A percentile compares a stretch with the other conserved stretches of the same genome.
phyloP scores from a whole-genome alignment of 2,888 invertebrate genomes.

The Hartigia nigra region DNA sequence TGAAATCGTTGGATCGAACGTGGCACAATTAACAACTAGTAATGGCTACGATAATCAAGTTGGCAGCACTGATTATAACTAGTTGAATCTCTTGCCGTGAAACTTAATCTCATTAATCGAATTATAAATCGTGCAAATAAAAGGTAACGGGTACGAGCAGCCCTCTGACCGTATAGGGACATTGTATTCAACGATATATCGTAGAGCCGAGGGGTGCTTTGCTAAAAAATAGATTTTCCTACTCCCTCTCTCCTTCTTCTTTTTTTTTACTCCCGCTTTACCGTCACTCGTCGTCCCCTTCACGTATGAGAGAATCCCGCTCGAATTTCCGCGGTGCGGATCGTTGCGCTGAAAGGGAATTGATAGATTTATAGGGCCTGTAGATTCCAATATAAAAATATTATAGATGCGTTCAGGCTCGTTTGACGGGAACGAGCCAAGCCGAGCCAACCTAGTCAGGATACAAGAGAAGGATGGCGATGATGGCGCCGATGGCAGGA shows the following conservation, averaged over 20 bases:
- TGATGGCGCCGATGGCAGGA: background rate
- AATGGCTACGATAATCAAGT: background rate
- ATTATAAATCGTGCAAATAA: background rate
- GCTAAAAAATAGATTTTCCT: background rate
- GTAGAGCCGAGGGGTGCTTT: background rate
- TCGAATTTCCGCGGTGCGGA: background rate
- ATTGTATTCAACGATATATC: background rate
- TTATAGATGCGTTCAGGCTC: constrained; percentile 34
- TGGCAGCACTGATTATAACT: background rate
- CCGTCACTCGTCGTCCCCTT: constrained; percentile 8
- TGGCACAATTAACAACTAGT: background rate
- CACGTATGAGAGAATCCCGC: constrained; percentile 6
- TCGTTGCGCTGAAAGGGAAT: constrained; percentile 32
- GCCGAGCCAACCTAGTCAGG: background rate
- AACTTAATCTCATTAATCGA: background rate
- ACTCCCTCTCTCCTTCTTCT: constrained; percentile 6
- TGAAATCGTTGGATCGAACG: background rate
- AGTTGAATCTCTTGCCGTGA: background rate
- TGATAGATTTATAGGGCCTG: constrained; percentile 56
- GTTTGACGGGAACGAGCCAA: constrained; percentile 3
- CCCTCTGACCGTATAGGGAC: background rate
- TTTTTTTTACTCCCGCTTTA: background rate
- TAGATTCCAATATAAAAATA: constrained; percentile 55
- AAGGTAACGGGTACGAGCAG: background rate
- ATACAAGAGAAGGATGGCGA: background rate